Conservation (phyloP, 2,113 vertebrate species). For the Agelaius tricolor region DNA sequence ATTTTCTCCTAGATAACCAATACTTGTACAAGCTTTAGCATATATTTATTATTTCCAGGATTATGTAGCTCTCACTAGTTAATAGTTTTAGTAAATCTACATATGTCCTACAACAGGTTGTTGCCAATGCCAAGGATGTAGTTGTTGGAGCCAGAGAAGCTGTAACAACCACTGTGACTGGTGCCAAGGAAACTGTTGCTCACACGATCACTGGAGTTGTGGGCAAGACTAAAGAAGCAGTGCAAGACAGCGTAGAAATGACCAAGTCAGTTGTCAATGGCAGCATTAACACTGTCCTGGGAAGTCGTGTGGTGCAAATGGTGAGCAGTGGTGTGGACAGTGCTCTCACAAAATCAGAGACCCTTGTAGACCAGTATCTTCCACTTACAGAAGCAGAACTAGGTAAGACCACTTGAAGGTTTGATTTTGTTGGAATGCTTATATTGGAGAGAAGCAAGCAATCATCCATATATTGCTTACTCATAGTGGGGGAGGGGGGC, state of each 20-base stretch:
- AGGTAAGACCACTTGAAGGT: conserved; percentile 70
- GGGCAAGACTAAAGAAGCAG: conserved; percentile 76
- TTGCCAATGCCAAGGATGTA: conserved; percentile 77
- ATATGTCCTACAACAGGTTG: conserved; percentile 66
- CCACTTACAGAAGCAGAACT: conserved; percentile 82
- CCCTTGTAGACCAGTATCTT: conserved; percentile 83
- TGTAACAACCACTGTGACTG: conserved; percentile 72
- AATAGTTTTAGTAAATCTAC: not conserved
- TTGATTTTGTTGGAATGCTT: not conserved
- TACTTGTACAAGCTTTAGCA: not conserved
- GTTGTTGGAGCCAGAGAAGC: conserved; percentile 77
- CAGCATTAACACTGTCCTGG: conserved; percentile 82
- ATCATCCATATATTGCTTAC: not conserved
- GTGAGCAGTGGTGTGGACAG: conserved; percentile 75
- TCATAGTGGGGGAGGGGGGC: not conserved
- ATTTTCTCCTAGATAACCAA: not conserved
- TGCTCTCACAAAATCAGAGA: conserved; percentile 80
- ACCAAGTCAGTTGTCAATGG: conserved; percentile 82
- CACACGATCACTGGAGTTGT: conserved; percentile 77
- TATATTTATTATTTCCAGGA: not conserved
- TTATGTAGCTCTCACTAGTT: not conserved
- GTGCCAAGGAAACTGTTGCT: conserved; percentile 82
- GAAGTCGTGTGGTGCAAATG: conserved; percentile 69
- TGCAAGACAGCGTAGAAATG: conserved; percentile 83
- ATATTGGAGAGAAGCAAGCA: not conserved